phyloP scores from a whole-genome alignment of 2,797 vertebrate species.

The Enteromius paludinosus region DNA sequence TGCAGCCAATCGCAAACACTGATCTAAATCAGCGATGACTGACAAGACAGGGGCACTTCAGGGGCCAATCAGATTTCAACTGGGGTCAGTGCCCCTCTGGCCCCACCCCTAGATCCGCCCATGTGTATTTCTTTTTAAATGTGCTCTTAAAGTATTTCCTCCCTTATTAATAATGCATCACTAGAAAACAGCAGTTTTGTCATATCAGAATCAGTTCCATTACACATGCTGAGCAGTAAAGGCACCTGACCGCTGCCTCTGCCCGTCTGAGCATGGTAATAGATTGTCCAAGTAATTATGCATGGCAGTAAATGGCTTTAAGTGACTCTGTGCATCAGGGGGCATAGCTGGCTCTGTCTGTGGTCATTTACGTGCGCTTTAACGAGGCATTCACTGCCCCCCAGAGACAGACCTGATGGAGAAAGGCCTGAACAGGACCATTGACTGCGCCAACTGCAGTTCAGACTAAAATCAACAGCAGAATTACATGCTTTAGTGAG shows the following conservation, averaged over 20 bases:
- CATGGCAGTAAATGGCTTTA: constrained; percentile 55
- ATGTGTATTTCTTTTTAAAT: constrained; percentile 10
- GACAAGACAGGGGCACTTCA: too few species aligned
- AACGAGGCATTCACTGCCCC: constrained; percentile 71
- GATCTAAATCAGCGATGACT: too few species aligned
- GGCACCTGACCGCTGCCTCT: constrained; percentile 40
- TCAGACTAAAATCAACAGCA: constrained; percentile 77
- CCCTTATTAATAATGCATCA: constrained; percentile 7
- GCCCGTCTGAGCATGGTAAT: constrained; percentile 34
- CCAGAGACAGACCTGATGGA: constrained; percentile 68
- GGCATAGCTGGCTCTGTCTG: constrained; percentile 61
- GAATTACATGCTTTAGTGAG: constrained; percentile 73
- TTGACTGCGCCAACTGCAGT: constrained; percentile 71
- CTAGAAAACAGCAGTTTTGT: neutral
- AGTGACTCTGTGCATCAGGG: constrained; percentile 55
- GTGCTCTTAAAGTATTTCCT: neutral
- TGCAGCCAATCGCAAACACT: too few species aligned
- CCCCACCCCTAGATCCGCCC: too few species aligned
- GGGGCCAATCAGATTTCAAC: too few species aligned
- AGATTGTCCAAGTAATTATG: constrained; percentile 53
- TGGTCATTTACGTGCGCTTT: constrained; percentile 72
- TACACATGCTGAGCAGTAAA: constrained; percentile 33
- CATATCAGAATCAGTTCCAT: constrained; percentile 25
- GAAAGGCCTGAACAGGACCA: constrained; percentile 72
- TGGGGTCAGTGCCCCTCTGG: too few species aligned